phyloP scores from a whole-genome alignment of 2,797 vertebrate species.

The Hippoglossus hippoglossus region DNA sequence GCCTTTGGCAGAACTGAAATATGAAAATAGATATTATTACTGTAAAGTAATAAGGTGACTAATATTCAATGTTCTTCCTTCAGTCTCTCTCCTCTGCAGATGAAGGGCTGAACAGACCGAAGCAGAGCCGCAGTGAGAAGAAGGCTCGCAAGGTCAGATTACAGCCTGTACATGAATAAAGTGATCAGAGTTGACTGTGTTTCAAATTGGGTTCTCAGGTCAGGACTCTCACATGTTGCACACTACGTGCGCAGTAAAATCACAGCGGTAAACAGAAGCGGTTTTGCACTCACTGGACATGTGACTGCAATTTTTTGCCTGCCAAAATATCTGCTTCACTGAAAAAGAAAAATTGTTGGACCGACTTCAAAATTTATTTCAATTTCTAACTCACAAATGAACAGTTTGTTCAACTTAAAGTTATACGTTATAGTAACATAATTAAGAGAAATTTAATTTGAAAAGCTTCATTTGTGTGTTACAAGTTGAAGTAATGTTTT shows the following conservation, averaged over 20 bases:
- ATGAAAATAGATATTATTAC: neutral
- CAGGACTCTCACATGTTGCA: neutral
- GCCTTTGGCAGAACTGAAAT: neutral
- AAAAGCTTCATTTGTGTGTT: too few relatives aligned
- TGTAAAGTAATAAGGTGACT: neutral
- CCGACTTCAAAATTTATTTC: too few relatives aligned
- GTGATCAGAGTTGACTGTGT: neutral
- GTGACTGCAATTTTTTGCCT: too few relatives aligned
- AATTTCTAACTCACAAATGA: too few relatives aligned
- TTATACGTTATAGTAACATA: too few relatives aligned
- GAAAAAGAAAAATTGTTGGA: too few relatives aligned
- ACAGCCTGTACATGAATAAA: neutral
- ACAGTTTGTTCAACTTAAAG: too few relatives aligned
- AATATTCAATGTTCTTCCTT: conserved; percentile 4
- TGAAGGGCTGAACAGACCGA: conserved; percentile 90
- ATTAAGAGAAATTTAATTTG: too few relatives aligned
- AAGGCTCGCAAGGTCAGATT: conserved; percentile 95
- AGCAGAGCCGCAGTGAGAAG: conserved; percentile 98
- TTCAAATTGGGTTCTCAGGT: neutral
- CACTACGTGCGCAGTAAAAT: neutral
- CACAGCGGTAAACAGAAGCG: too few relatives aligned
- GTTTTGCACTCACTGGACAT: too few relatives aligned
- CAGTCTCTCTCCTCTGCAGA: conserved; percentile 87
- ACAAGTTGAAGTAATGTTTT: too few relatives aligned
- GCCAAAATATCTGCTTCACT: too few relatives aligned